Base-by-base conservation (phyloP, 2,797 vertebrate genomes). In the Orientallactaga sibirica region DNA sequence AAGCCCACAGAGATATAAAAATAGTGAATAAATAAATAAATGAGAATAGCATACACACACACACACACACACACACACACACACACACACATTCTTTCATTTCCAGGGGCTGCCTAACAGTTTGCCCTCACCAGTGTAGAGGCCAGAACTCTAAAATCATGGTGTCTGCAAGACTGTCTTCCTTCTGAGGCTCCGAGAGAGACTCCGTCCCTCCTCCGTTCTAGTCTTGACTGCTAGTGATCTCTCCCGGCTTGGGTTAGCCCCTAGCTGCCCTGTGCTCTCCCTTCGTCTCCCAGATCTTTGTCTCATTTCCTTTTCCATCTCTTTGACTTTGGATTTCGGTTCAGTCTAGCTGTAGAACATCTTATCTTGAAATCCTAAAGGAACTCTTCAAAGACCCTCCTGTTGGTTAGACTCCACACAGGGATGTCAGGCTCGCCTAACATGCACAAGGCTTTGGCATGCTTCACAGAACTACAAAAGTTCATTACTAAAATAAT, bases 1-100 rank as follows among this genome's bases (percentile, higher is more conserved):
- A 8, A 94, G 14, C 62, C 66, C 11, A 52, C 43, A 24, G 27
- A 58, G 41, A 85, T 29, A 24, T 77, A 68, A 81, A 77, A 70
- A 79, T 27, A 78, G 24, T 77, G 43, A 73, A 87, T 75, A 89
- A 91, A 77, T 18, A 91, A 90, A 80, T 66, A 81, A 81, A 41
- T 71, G 55, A 37, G 33, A 37, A 2, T 37, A 37, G 33, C 33
- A 37, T 37, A 37, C 33, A 37, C 33, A 37, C 33, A 37, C 33
- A 37, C 33, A 37, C 33, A 37, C 33, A 37, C 33, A 37, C 33
- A 37, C 33, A 37, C 33, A 37, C 33, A 37, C 33, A 37, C 33
- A 37, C 33, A 37, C 33, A 37, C 33, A 37, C 33, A 48, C 7
- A 48, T 7, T 41, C 2, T 85, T 10, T n/a, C 48, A 16, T 7